Conservation (phyloP, 2,113 vertebrate genomes). For the Electrona antarctica region DNA sequence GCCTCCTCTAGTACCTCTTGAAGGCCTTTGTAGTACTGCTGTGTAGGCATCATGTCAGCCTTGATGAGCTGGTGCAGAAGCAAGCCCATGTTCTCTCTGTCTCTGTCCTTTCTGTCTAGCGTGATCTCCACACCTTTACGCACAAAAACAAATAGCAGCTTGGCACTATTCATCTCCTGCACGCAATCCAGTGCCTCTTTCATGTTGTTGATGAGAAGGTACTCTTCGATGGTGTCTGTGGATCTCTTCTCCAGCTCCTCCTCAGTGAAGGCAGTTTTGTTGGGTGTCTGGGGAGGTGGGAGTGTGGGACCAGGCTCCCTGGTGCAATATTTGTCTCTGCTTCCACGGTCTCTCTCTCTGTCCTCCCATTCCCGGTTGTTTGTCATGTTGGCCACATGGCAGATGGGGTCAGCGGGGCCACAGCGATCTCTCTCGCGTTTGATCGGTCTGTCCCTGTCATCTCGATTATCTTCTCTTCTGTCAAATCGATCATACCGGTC, state of each 20-base stretch:
- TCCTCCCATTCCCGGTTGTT: conserved; percentile 80
- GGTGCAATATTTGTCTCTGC: conserved; percentile 72
- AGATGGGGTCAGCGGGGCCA: conserved; percentile 79
- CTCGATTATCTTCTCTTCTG: conserved; percentile 41
- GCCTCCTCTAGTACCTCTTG: conserved; percentile 89
- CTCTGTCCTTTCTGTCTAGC: conserved; percentile 90
- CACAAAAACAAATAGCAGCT: conserved; percentile 89
- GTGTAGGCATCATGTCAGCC: conserved; percentile 78
- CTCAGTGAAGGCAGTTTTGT: conserved; percentile 82
- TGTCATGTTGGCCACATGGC: conserved; percentile 88
- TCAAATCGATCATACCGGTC: conserved; percentile 85
- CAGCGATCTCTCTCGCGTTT: conserved; percentile 89
- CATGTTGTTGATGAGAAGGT: conserved; percentile 95
- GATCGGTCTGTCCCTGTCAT: conserved; percentile 80
- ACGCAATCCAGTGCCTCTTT: conserved; percentile 98
- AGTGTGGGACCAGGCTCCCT: conserved; percentile 71
- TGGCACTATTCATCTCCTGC: conserved; percentile 86
- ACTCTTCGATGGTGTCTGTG: conserved; percentile 95
- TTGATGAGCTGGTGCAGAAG: conserved; percentile 90
- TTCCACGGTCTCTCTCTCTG: conserved; percentile 62
- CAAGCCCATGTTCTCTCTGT: conserved; percentile 88
- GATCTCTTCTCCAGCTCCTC: conserved; percentile 96
- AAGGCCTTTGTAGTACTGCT: conserved; percentile 92
- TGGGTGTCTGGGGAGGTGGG: conserved; percentile 45
- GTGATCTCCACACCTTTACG: conserved; percentile 92